phyloP scores from a whole-genome alignment of 1,140 invertebrate species.

The Orchestia grillus region DNA sequence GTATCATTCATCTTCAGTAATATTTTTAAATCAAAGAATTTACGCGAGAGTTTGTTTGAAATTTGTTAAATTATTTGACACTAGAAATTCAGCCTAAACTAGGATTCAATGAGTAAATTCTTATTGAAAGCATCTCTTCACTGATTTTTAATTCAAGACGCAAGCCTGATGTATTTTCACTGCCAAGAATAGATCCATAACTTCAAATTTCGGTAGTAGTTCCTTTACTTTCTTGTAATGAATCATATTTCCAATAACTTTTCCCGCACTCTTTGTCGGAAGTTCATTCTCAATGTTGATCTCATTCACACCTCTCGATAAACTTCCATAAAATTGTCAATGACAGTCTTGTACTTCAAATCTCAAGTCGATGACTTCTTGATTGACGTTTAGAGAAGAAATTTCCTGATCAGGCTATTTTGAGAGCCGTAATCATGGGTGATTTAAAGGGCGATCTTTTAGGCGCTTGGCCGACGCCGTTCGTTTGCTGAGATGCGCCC shows the following conservation, averaged over 20 bases:
- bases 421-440: background rate
- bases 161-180: too few relatives aligned
- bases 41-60: too few relatives aligned
- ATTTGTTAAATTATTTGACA: too few relatives aligned
- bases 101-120: too few relatives aligned
- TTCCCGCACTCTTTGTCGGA: background rate
- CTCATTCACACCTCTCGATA: background rate
- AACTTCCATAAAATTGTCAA: background rate
- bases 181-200: too few relatives aligned
- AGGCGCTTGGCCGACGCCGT: background rate
- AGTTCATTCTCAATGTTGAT: background rate
- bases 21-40: too few relatives aligned
- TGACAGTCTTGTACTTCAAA: background rate
- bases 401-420: background rate
- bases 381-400: background rate
- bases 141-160: too few relatives aligned
- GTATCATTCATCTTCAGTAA: too few relatives aligned
- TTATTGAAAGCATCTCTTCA: too few relatives aligned
- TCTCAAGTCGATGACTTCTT: background rate
- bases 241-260: background rate
- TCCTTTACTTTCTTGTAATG: too few relatives aligned
- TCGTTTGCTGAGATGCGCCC: constrained; percentile 25
- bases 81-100: too few relatives aligned
- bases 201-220: too few relatives aligned
- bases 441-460: constrained; percentile 28